Base-by-base conservation (phyloP, 2,888 invertebrate genomes). In the Dilophus febrilis region DNA sequence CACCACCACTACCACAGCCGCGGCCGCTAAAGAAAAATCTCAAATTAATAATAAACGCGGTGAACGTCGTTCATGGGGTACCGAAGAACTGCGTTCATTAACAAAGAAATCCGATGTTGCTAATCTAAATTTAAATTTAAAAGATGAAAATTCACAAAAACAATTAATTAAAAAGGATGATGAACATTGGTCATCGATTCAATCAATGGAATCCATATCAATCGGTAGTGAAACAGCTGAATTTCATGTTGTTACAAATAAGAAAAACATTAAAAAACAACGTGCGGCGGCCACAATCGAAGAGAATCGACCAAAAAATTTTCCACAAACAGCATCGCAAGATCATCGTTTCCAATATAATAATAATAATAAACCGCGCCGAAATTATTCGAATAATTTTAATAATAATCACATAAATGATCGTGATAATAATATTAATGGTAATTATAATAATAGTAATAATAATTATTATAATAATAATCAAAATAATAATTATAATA, bases 171-270 rank as follows among this genome's bases (percentile, higher is more conserved):
- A 38, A 12, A 42, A 48, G 41, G 44, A 45, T 35, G 44, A 46
- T 38, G 38, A 44, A 43, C 32, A 42, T 38, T 17, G 33, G 32
- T 29, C 37, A n/a, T 40, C 43, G 4, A 33, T 42, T 14, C 28
- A 41, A 19, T 43, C 46, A 26, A 40, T 37, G 36, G 45, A 45
- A 28, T 35, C 45, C 26, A 38, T 42, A 36, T n/a, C 38, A 26
- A 28, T 31, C 12, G 29, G 19, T n/a, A 54, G 52, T 35, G 77
- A 77, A 58, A 68, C 71, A 38, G 67, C 77, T 11, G 86, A 85
- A 53, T 87, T 85, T 64, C 77, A 80, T 57, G 79, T 83, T 38
- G 86, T 87, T 39, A 81, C 78, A 42, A 86, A 84, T 56, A 80
- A 81, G 58, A 82, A 82, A 59, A 77, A 78, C 54, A 74, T 77